Evolutionary conservation across 2,113 vertebrate genomes (phyloP), one percentile per base, ranked within the genome.

Genomic region (Neogale vison): DNA sequence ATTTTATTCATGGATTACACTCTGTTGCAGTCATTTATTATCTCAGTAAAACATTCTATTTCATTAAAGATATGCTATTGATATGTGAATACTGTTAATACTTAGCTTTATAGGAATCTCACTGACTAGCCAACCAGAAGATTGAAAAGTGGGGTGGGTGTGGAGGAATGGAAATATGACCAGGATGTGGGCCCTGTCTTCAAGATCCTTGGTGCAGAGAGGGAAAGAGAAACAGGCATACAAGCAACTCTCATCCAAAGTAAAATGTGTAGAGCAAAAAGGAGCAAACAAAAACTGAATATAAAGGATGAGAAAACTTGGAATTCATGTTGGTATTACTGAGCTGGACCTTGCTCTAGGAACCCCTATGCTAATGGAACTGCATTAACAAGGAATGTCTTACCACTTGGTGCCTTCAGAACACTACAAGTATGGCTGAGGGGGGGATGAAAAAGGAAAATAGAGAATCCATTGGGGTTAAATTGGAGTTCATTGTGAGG

Each of bases 51-150:
- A 71, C 59, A 61, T 84, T 88, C 85, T 55, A 63, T 93, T 98
- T 98, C 39, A 77, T 90, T 95, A 94, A 95, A 98, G 97, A 97
- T 47, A 14, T 15, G 11, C 31, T 65, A 42, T 77, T 93, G 93
- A 92, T 77, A 55, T 63, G 55, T 90, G 76, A 93, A 55, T 92
- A 21, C 55, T 2, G 0, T 95, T 71, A 86, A 84, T 69, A 39
- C 18, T 97, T 97, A 52, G 67, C 24, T 94, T 97, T 72, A 76
- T 69, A 9, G 71, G 89, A 57, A 81, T 97, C 17, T 95, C 93
- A 84, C 45, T 93, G n/a, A 55, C 61, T 79, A 85, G 26, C 14
- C 45, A 59, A 31, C 24, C n/a, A 55, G 59, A 89, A 52, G 18
- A 42, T 67, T 72, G 34, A 55, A 92, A 93, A 74, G 1, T 91